Base-by-base conservation (phyloP, 2,888 invertebrate species). In the Miltochrista miniata region DNA sequence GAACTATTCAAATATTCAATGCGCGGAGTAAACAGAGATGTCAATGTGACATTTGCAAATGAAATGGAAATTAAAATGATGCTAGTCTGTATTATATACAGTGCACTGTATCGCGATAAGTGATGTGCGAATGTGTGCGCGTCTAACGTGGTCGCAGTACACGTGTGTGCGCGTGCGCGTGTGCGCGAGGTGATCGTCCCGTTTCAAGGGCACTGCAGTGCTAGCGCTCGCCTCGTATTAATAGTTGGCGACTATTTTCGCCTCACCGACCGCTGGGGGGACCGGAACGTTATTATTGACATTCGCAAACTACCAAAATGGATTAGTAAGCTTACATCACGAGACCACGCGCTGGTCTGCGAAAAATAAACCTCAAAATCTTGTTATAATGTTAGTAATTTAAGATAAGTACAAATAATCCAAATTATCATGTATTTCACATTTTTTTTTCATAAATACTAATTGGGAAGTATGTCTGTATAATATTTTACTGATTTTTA, bases 201-300 rank as follows among this genome's bases (percentile, higher is more conserved):
- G 83, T 77, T 89, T 91, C 90, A 91, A 91, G 90, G 90, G 90
- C 90, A 86, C 70, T 90, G 90, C 90, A 90, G 83, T 79, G 75
- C 87, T 86, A 87, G 87, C 85, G 87, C 83, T 84, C 83, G 80
- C 77, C 76, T 76, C 74, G 79, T 90, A 90, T 90, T 87, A 89
- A 90, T 90, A 90, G 90, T 87, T 84, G 83, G 81, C 81, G 85
- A 90, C 89, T 91, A 91, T 90, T 90, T 89, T 87, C 85, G 87
- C 89, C 78, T 76, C 84, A 79, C 78, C 79, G 79, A 76, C 78
- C 76, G 76, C 83, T 77, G 81, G 83, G 83, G 64, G 85, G 85
- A 87, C 85, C 83, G 83, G 81, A 82, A 82, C 87, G 85, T 85
- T 88, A 88, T 86, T 90, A 88, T 88, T 89, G 90, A 90, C 90